Evolutionary conservation across 2,888 invertebrate genomes (phyloP).

Genomic region (Lithophane leautieri): DNA sequence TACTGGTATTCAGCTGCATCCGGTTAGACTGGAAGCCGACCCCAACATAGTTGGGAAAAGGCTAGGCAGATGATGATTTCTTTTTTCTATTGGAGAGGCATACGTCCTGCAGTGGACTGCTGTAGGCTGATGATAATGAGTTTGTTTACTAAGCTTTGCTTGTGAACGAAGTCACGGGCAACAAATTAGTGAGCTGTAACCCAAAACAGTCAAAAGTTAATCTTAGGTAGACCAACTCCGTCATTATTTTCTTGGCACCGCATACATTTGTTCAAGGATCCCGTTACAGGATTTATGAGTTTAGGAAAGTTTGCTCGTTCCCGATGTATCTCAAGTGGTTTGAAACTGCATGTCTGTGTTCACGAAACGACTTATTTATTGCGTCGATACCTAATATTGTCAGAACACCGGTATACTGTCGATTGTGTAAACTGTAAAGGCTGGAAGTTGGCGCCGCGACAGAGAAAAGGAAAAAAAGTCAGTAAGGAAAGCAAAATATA

Average conservation of each 20-base stretch:
- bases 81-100: too few species aligned
- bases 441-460: background rate
- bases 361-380: constrained; percentile 25
- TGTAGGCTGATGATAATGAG: background rate
- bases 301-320: constrained; percentile 29
- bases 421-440: background rate
- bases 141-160: background rate
- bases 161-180: background rate
- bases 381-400: background rate
- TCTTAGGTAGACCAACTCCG: background rate
- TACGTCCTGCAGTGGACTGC: background rate
- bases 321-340: constrained; percentile 23
- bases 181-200: background rate
- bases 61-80: too few species aligned
- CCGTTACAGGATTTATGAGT: constrained; percentile 29
- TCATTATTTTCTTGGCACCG: constrained; percentile 34
- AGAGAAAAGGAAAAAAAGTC: background rate
- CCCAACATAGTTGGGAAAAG: too few species aligned
- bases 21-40: too few species aligned
- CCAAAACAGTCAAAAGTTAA: background rate
- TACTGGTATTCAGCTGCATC: too few species aligned
- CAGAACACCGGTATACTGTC: background rate
- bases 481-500: background rate
- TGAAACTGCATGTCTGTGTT: constrained; percentile 35
- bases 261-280: constrained; percentile 6